Percentiles rank a stretch among this genome's conserved stretches.
Evolutionary conservation across 2,113 vertebrate species (phyloP).

Genomic region (Zosterops borbonicus): DNA sequence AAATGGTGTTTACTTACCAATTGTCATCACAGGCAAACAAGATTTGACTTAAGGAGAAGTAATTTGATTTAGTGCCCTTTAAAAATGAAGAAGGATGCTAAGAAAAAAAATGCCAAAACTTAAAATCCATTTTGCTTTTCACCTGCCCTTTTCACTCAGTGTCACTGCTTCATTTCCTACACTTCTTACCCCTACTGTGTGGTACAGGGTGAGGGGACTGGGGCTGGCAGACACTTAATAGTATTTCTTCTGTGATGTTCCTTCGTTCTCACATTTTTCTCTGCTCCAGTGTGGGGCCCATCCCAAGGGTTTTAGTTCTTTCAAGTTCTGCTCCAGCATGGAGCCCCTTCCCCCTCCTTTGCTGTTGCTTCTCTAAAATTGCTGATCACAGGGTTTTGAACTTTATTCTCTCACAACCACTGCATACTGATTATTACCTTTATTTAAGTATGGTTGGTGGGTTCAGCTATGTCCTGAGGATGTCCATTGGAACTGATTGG

Average conservation of each 20-base stretch:
- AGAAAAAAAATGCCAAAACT: neutral
- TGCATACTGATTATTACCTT: neutral
- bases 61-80: neutral
- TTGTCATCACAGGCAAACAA: neutral
- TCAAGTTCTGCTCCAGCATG: neutral
- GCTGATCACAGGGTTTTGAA: neutral
- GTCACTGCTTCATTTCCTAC: neutral
- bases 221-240: neutral
- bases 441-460: neutral
- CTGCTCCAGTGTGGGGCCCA: neutral
- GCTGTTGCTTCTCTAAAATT: rapidly evolving
- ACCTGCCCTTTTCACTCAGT: neutral
- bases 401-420: neutral
- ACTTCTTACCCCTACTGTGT: rapidly evolving
- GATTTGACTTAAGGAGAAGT: neutral
- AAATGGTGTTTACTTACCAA: neutral
- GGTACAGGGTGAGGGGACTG: rapidly evolving
- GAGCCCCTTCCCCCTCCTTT: neutral
- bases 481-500: neutral
- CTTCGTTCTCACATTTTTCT: neutral
- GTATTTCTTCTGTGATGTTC: neutral
- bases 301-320: neutral
- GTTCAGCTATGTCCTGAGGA: neutral
- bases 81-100: neutral
- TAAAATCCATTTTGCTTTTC: neutral